These are phyloP conservation scores for Sericinus montela DNA, from an alignment of 2,888 invertebrate genomes.

Conservation along the genomic window DNA sequence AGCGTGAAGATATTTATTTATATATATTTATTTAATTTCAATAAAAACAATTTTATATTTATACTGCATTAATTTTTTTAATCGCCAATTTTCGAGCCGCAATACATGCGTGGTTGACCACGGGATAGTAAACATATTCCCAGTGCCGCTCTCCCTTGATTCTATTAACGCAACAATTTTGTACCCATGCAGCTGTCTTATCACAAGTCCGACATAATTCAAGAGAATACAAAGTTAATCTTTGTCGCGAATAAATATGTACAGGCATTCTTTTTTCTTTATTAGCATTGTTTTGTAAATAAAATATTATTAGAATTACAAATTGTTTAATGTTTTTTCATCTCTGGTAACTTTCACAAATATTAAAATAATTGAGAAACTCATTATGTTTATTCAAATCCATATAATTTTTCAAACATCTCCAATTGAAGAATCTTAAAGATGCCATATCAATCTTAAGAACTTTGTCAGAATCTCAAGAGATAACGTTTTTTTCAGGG, in stretches of 20 bases:
- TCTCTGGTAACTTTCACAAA: too few species aligned
- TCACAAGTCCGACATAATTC: conserved; percentile 26
- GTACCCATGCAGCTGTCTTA: conserved; percentile 41
- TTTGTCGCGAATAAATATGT: neutral
- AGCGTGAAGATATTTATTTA: too few species aligned
- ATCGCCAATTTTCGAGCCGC: conserved; percentile 6
- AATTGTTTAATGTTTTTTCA: too few species aligned
- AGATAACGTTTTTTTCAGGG: too few species aligned
- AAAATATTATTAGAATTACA: neutral
- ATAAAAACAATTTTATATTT: too few species aligned
- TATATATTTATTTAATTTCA: too few species aligned
- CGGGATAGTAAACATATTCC: conserved; percentile 40
- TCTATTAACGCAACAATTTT: conserved; percentile 58
- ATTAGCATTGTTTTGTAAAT: neutral
- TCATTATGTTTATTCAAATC: too few species aligned
- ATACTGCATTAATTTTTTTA: neutral
- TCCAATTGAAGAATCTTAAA: too few species aligned
- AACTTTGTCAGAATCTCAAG: too few species aligned
- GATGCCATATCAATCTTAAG: too few species aligned
- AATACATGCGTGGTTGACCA: conserved; percentile 20
- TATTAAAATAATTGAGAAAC: too few species aligned
- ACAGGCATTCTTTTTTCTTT: neutral
- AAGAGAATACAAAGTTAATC: conserved; percentile 9
- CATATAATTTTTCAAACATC: too few species aligned
- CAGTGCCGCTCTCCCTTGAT: conserved; percentile 36